phyloP scores from a whole-genome alignment of 2,113 vertebrate genomes.

The Balaenoptera acutorostrata region DNA sequence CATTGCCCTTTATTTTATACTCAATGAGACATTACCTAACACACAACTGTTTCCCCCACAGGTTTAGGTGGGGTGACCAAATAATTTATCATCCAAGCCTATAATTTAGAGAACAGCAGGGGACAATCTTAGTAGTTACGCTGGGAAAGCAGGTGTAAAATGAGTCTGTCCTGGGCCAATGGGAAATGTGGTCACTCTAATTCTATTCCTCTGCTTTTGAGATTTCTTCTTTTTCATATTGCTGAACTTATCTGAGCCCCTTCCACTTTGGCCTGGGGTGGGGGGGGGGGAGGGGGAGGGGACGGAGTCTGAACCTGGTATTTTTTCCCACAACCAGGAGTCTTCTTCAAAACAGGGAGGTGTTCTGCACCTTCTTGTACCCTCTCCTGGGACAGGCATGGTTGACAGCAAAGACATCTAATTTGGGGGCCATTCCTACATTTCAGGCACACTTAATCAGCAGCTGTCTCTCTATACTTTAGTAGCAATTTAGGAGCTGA shows the following conservation, averaged over 20 bases:
- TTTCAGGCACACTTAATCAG: neutral
- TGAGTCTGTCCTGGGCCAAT: neutral
- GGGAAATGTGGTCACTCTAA: neutral
- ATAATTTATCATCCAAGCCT: neutral
- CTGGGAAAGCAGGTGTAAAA: neutral
- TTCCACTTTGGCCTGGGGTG: neutral
- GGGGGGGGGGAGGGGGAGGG: accelerated
- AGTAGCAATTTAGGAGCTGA: neutral
- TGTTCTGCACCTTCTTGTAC: neutral
- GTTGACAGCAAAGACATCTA: neutral
- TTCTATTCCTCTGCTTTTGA: neutral
- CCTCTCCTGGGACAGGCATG: neutral
- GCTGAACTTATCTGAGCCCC: neutral
- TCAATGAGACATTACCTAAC: neutral
- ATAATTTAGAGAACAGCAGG: neutral
- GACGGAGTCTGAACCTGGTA: neutral
- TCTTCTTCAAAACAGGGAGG: neutral
- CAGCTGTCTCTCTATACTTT: neutral
- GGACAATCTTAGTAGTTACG: neutral
- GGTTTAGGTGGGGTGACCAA: neutral
- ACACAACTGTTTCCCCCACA: neutral
- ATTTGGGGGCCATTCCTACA: neutral
- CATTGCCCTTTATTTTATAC: neutral
- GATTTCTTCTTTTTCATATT: neutral
- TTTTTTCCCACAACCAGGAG: neutral